Evolutionary conservation across 2,888 invertebrate species (phyloP), one percentile per base, ranked within the genome.

Genomic region (Fragum sueziense): DNA sequence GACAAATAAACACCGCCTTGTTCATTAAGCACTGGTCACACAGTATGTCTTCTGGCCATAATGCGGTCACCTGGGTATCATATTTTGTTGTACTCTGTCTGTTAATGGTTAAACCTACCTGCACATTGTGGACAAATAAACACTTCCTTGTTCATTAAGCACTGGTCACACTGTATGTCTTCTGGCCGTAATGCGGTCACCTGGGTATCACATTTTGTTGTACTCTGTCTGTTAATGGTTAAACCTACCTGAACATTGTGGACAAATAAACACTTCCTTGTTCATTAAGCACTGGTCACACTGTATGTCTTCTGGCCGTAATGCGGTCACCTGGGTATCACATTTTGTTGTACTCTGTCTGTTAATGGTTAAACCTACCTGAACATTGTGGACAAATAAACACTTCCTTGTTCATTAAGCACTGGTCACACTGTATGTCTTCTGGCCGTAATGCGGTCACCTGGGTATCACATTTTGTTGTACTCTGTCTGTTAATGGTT

Each of bases 81-180:
- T 75, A 79, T 29, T n/a, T n/a, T n/a, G n/a, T n/a, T n/a, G n/a
- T n/a, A n/a, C n/a, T n/a, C n/a, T n/a, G n/a, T n/a, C n/a, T n/a
- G n/a, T n/a, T n/a, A n/a, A n/a, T n/a, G n/a, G n/a, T n/a, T n/a
- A n/a, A n/a, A 59, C 37, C 1, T 74, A 79, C 79, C 75, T 37
- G 59, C n/a, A 51, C 79, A 79, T 61, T 74, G 74, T 17, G 74
- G 79, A 25, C 79, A 79, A 2, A 71, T 75, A 22, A 71, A n/a
- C 2, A 59, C 37, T n/a, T 74, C 79, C 25, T 74, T 47, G 31
- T 62, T 31, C 22, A 41, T 20, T 71, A 68, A 52, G 47, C 79
- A 79, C 11, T 31, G 14, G 37, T 75, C 79, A 72, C 79, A 79
- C 22, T 68, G 27, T 33, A 20, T 57, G 61, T 79, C 79, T 9